Percentiles rank a stretch among this genome's conserved stretches.
Conservation (phyloP, 2,797 vertebrate genomes). For the Semotilus atromaculatus region DNA sequence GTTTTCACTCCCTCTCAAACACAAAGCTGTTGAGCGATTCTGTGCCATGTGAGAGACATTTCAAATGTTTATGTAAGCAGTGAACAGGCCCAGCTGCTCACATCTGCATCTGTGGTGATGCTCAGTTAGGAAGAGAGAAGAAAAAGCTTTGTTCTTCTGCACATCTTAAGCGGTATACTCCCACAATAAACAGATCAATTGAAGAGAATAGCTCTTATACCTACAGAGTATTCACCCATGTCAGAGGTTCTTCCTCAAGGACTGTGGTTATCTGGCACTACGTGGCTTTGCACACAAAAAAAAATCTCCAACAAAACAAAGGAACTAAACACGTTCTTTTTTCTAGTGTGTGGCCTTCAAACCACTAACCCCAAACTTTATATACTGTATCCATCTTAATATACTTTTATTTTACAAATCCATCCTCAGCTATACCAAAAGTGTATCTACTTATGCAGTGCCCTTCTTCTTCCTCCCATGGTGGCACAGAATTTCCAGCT, state of each 20-base stretch:
- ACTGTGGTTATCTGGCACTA: background rate
- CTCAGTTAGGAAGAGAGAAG: slow-evolving; percentile 28
- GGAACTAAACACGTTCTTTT: background rate
- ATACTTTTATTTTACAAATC: slow-evolving; percentile 21
- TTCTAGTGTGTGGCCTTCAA: slow-evolving; percentile 18
- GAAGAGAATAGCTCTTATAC: slow-evolving; percentile 27
- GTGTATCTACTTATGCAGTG: slow-evolving; percentile 26
- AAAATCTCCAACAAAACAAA: background rate
- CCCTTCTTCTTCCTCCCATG: slow-evolving; percentile 15
- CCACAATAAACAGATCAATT: slow-evolving; percentile 39
- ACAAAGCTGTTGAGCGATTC: background rate
- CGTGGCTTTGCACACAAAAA: background rate
- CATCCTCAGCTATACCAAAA: slow-evolving; percentile 38
- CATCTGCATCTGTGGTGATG: slow-evolving; percentile 50
- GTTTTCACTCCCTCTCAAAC: slow-evolving; percentile 35
- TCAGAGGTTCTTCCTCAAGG: slow-evolving; percentile 26
- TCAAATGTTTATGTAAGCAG: slow-evolving; percentile 57
- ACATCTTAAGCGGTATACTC: slow-evolving; percentile 32
- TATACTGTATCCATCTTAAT: slow-evolving; percentile 37
- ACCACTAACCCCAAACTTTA: background rate
- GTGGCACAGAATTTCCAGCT: slow-evolving; percentile 54
- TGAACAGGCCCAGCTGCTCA: slow-evolving; percentile 52
- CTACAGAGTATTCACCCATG: slow-evolving; percentile 28
- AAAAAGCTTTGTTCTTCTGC: slow-evolving; percentile 35
- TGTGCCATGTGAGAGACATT: slow-evolving; percentile 48